Percentiles rank a stretch among this genome's conserved stretches.
These are phyloP conservation scores for Pseudeuparius sepicola DNA, from an alignment of 2,888 invertebrate genomes.

Conservation along the genomic window DNA sequence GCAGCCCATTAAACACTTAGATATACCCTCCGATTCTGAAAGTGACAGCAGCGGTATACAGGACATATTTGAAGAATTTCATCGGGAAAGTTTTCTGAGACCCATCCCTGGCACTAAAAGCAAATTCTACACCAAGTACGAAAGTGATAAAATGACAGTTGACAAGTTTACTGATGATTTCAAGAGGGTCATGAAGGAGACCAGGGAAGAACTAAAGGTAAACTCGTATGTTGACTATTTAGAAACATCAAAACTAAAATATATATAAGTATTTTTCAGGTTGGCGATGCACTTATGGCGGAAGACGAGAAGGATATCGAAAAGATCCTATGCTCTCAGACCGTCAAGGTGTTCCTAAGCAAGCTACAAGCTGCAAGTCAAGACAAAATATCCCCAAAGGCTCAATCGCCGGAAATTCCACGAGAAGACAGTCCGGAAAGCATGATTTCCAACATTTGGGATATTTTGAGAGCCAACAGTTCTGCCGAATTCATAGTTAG, in stretches of 20 bases:
- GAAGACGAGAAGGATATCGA: slow-evolving; percentile 15
- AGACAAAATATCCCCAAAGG: no score
- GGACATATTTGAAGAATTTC: slow-evolving; percentile 29
- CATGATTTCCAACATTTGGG: slow-evolving; percentile 29
- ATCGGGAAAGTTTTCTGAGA: slow-evolving; percentile 25
- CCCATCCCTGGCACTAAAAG: slow-evolving; percentile 20
- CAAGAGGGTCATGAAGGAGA: slow-evolving; percentile 26
- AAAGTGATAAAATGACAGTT: slow-evolving; percentile 28
- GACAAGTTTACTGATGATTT: slow-evolving; percentile 30
- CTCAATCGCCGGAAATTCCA: no score
- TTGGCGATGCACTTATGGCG: slow-evolving; percentile 7
- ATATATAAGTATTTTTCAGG: slow-evolving; percentile 3
- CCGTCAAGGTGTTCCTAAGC: no score
- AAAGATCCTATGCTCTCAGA: no score
- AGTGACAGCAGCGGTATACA: slow-evolving; percentile 25
- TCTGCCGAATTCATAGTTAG: slow-evolving; percentile 24
- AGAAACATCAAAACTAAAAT: background rate
- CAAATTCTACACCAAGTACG: slow-evolving; percentile 26
- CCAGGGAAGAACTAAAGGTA: slow-evolving; percentile 27
- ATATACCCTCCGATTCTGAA: slow-evolving; percentile 23
- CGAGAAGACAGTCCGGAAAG: slow-evolving; percentile 17
- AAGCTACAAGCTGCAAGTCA: no score
- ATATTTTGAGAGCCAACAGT: slow-evolving; percentile 25
- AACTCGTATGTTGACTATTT: slow-evolving; percentile 5
- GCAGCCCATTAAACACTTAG: slow-evolving; percentile 18